A percentile compares a stretch with the other conserved stretches of the same genome.
These are phyloP conservation scores for Chymomyza costata DNA, from an alignment of 1,140 invertebrate genomes.

Conservation along the genomic window DNA sequence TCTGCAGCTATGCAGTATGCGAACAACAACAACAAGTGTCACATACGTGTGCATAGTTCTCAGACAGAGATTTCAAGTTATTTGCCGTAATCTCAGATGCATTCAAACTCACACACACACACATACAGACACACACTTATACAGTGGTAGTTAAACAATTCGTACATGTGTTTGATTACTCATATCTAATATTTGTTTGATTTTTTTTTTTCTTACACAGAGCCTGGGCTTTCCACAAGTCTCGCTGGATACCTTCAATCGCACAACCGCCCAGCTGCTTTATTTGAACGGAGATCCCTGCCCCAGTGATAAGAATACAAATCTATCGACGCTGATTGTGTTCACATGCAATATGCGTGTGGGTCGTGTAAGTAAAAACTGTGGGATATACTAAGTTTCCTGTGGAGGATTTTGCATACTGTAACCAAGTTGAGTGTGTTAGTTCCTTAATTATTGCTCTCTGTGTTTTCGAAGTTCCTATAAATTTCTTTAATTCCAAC, in stretches of 20 bases:
- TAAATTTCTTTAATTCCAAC: too few relatives aligned
- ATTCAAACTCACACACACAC: too few relatives aligned
- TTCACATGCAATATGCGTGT: slow-evolving; percentile 75
- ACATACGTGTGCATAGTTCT: slow-evolving; percentile 43
- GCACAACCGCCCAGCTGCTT: slow-evolving; percentile 66
- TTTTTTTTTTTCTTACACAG: slow-evolving; percentile 45
- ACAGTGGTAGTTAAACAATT: slow-evolving; percentile 42
- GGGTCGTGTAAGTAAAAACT: slow-evolving; percentile 69
- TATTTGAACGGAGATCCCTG: slow-evolving; percentile 76
- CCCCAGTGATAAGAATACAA: slow-evolving; percentile 63
- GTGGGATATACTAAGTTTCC: too few relatives aligned
- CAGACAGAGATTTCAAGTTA: slow-evolving; percentile 57
- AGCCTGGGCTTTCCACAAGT: slow-evolving; percentile 76
- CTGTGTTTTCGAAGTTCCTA: too few relatives aligned
- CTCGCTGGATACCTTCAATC: slow-evolving; percentile 55
- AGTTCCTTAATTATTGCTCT: too few relatives aligned
- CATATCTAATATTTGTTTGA: slow-evolving; percentile 5
- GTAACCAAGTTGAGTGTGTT: too few relatives aligned
- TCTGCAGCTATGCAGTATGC: not conserved
- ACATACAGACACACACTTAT: too few relatives aligned
- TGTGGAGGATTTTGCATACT: too few relatives aligned
- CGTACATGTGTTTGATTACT: slow-evolving; percentile 30
- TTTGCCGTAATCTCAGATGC: slow-evolving; percentile 65
- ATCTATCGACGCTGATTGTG: slow-evolving; percentile 74
- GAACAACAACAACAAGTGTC: slow-evolving; percentile 3